Percentiles rank a stretch among this genome's conserved stretches.
These are phyloP conservation scores for Oreotrochilus melanogaster DNA, from an alignment of 2,113 vertebrate species.

Conservation along the genomic window DNA sequence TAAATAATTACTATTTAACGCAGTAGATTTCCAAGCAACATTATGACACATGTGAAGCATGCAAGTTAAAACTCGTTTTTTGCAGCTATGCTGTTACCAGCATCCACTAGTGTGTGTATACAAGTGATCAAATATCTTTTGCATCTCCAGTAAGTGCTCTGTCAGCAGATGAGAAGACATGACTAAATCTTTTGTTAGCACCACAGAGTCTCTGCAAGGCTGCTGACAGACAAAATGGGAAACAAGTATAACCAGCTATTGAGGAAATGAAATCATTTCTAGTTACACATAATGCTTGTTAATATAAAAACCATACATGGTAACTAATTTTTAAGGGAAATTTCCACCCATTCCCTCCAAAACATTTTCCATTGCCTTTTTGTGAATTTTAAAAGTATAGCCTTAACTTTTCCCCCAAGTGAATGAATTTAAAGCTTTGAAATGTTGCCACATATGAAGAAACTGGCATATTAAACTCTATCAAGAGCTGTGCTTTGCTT, in stretches of 20 bases:
- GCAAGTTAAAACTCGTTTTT: constrained; percentile 67
- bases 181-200: constrained; percentile 63
- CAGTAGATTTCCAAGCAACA: constrained; percentile 39
- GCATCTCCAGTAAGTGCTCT: constrained; percentile 60
- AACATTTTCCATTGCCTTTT: background rate
- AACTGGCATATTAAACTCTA: background rate
- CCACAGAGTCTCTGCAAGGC: constrained; percentile 28
- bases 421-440: background rate
- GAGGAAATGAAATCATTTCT: constrained; percentile 63
- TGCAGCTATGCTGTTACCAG: constrained; percentile 16
- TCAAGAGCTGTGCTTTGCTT: background rate
- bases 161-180: constrained; percentile 62
- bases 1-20: constrained; percentile 60
- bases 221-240: constrained; percentile 59
- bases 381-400: background rate
- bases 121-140: constrained; percentile 53
- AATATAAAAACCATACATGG: constrained; percentile 9
- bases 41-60: constrained; percentile 45
- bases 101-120: constrained; percentile 38
- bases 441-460: background rate
- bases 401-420: background rate
- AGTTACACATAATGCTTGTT: background rate
- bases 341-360: background rate
- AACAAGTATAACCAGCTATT: constrained; percentile 62
- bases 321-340: constrained; percentile 34